Evolutionary conservation across 2,797 vertebrate species (phyloP).

Genomic region (Acanthurus leucopareius): DNA sequence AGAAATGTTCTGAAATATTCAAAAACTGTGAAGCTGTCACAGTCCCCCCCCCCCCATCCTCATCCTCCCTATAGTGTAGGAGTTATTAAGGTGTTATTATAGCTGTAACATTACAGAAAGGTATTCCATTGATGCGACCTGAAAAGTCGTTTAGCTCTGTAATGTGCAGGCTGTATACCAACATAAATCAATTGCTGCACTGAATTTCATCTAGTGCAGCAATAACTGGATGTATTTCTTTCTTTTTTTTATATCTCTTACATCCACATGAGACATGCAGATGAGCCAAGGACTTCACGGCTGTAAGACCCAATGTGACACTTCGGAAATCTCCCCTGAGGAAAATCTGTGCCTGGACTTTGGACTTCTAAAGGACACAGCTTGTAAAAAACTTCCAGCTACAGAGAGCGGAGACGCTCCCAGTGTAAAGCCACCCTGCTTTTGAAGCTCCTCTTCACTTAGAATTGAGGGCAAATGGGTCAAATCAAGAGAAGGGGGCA

Average conservation of each 20-base stretch:
- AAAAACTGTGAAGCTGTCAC: not conserved
- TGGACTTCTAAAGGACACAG: slow-evolving; percentile 61
- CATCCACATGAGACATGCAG: slow-evolving; percentile 47
- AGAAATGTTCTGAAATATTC: slow-evolving; percentile 33
- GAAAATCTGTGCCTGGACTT: slow-evolving; percentile 47
- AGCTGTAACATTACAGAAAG: slow-evolving; percentile 27
- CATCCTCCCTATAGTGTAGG: not conserved
- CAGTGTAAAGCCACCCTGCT: slow-evolving; percentile 37
- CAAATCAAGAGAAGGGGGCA: slow-evolving; percentile 59
- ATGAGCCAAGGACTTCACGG: slow-evolving; percentile 41
- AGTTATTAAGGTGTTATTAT: slow-evolving; percentile 48
- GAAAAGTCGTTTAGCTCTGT: slow-evolving; percentile 48
- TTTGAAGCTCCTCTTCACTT: slow-evolving; percentile 62
- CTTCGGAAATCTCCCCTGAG: slow-evolving; percentile 50
- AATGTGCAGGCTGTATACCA: slow-evolving; percentile 18
- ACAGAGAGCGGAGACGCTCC: slow-evolving; percentile 33
- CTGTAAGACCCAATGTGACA: slow-evolving; percentile 48
- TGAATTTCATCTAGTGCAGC: slow-evolving; percentile 40
- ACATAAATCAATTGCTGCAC: slow-evolving; percentile 43
- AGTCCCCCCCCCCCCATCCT: not conserved
- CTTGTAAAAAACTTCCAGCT: slow-evolving; percentile 41
- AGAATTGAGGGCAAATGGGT: slow-evolving; percentile 67
- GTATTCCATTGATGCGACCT: slow-evolving; percentile 34
- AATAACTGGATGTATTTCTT: slow-evolving; percentile 17
- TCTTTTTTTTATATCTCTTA: slow-evolving; percentile 32